Evolutionary conservation across 2,888 invertebrate genomes (phyloP).

Genomic region (Apodemia duryi): DNA sequence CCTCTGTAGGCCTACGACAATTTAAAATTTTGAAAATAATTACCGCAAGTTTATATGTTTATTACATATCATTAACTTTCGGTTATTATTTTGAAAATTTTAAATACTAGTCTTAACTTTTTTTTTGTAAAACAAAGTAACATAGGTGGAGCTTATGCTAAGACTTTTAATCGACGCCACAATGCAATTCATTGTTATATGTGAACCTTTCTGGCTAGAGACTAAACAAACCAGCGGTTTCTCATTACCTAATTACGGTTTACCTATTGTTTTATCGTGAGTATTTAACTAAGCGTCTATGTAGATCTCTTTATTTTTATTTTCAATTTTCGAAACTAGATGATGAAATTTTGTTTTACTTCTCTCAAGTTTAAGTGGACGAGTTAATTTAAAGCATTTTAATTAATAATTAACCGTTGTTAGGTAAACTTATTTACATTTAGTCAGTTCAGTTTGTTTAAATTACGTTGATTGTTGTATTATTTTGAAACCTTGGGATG

Average conservation of each 20-base stretch:
- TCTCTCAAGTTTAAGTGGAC: constrained; percentile 25
- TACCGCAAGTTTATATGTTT: no score
- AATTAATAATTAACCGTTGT: constrained; percentile 22
- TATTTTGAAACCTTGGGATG: constrained; percentile 1
- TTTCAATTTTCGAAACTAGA: constrained; percentile 47
- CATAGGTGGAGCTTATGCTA: background rate
- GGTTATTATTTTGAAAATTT: background rate
- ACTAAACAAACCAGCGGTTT: constrained; percentile 37
- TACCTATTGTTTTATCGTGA: constrained; percentile 62
- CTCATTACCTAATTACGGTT: constrained; percentile 70
- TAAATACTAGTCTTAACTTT: background rate
- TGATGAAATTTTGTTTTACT: constrained; percentile 35
- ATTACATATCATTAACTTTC: background rate
- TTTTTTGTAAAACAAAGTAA: background rate
- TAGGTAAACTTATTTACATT: constrained; percentile 13
- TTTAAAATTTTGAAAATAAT: no score
- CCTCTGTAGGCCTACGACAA: no score
- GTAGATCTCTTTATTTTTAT: constrained; percentile 51
- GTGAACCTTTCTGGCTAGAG: constrained; percentile 40
- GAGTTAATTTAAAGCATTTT: constrained; percentile 27
- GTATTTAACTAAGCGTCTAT: constrained; percentile 51
- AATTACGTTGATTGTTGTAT: background rate
- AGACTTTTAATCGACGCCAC: background rate
- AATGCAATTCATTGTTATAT: constrained; percentile 37
- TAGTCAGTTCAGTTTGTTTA: constrained; percentile 1